These are phyloP conservation scores for Leucopsar rothschildi DNA, from an alignment of 2,113 vertebrate genomes.

Conservation along the genomic window DNA sequence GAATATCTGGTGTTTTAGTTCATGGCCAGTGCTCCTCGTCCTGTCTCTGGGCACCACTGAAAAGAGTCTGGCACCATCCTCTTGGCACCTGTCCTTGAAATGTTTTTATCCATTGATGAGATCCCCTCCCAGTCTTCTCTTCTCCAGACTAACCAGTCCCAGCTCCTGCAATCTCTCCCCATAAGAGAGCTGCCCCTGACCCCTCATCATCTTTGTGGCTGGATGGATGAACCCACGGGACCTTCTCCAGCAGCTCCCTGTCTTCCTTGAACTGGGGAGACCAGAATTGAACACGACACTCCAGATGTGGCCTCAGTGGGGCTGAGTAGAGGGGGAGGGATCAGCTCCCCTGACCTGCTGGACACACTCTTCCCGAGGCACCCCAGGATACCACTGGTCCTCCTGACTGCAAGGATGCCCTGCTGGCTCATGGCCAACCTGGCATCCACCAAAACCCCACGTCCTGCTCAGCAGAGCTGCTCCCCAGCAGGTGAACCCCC, in stretches of 20 bases:
- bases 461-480: background rate
- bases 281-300: background rate
- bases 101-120: background rate
- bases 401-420: background rate
- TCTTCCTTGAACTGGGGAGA: background rate
- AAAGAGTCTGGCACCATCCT: background rate
- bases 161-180: background rate
- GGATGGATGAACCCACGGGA: too few relatives aligned
- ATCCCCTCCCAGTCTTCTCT: background rate
- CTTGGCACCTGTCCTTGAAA: background rate
- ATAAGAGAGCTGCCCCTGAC: background rate
- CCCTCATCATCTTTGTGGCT: background rate
- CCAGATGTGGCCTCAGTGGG: background rate
- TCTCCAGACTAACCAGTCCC: background rate
- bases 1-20: background rate
- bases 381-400: background rate
- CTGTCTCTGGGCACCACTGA: background rate
- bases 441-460: background rate
- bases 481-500: background rate
- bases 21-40: background rate
- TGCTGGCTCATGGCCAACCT: background rate
- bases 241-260: background rate
- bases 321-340: background rate
- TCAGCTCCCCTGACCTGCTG: background rate
- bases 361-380: background rate